Conservation (phyloP, 2,113 vertebrate species). For the Labeo catla region DNA sequence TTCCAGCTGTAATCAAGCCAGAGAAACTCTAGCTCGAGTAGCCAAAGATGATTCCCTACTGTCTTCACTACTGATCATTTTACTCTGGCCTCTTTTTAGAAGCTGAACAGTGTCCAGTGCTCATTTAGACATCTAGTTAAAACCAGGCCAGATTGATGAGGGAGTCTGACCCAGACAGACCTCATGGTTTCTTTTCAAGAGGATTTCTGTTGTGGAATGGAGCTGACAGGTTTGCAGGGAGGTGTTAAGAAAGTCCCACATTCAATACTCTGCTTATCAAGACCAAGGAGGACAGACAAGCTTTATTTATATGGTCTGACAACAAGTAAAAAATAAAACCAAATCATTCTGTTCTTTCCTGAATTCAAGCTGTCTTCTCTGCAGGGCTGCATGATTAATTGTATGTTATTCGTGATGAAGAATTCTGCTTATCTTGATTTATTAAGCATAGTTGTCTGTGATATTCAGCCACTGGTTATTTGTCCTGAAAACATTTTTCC, state of each 20-base stretch:
- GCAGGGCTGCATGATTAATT: background rate
- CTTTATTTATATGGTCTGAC: slow-evolving; percentile 62
- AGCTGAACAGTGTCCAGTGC: slow-evolving; percentile 36
- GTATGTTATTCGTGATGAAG: too few species aligned
- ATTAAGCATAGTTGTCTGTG: background rate
- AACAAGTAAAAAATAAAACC: background rate
- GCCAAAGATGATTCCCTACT: slow-evolving; percentile 26
- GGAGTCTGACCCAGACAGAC: slow-evolving; percentile 32
- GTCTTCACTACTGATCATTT: slow-evolving; percentile 32
- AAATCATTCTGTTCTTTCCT: background rate
- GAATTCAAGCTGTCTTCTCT: background rate
- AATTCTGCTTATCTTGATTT: background rate
- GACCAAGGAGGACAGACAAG: slow-evolving; percentile 60
- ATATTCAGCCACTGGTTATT: background rate
- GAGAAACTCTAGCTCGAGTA: slow-evolving; percentile 27
- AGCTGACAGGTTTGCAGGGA: slow-evolving; percentile 61
- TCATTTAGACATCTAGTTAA: slow-evolving; percentile 42
- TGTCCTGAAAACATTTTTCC: background rate
- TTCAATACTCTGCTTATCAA: slow-evolving; percentile 70
- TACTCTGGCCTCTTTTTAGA: slow-evolving; percentile 41
- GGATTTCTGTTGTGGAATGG: slow-evolving; percentile 56
- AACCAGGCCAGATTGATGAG: slow-evolving; percentile 35
- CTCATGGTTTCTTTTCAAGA: slow-evolving; percentile 25
- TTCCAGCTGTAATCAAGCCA: slow-evolving; percentile 40
- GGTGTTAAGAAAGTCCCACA: slow-evolving; percentile 60